phyloP scores from a whole-genome alignment of 2,113 vertebrate species.

The Indri indri region DNA sequence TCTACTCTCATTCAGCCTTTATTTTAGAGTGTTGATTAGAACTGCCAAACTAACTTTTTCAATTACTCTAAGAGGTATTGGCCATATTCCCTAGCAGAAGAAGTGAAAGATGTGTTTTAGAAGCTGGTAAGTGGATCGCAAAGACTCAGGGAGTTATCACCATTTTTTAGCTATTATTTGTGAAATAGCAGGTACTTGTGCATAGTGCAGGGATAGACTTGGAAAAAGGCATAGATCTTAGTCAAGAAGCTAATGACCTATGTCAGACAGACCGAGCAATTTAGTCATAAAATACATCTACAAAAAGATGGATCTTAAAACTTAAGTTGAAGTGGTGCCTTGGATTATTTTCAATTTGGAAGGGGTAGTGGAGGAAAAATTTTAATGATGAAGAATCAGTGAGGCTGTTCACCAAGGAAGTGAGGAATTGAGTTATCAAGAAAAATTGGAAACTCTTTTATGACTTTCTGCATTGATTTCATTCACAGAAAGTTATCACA shows the following conservation, averaged over 20 bases:
- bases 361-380: constrained; percentile 30
- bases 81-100: background rate
- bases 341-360: constrained; percentile 48
- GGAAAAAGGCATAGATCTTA: constrained; percentile 48
- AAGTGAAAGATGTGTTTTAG: constrained; percentile 44
- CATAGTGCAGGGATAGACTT: background rate
- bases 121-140: constrained; percentile 10
- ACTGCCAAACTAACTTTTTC: constrained; percentile 53
- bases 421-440: constrained; percentile 38
- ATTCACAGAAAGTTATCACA: constrained; percentile 5
- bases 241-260: constrained; percentile 65
- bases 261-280: constrained; percentile 46
- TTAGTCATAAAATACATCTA: constrained; percentile 45
- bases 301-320: constrained; percentile 36
- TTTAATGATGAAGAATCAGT: constrained; percentile 41
- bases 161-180: constrained; percentile 65
- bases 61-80: constrained; percentile 43
- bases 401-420: constrained; percentile 42
- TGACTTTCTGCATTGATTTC: background rate
- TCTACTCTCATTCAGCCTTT: background rate
- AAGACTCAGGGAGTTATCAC: background rate
- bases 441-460: background rate
- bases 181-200: constrained; percentile 44
- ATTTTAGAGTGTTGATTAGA: constrained; percentile 43
- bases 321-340: background rate